These are phyloP conservation scores for Tortrix viridana DNA, from an alignment of 2,888 invertebrate species.

Conservation along the genomic window DNA sequence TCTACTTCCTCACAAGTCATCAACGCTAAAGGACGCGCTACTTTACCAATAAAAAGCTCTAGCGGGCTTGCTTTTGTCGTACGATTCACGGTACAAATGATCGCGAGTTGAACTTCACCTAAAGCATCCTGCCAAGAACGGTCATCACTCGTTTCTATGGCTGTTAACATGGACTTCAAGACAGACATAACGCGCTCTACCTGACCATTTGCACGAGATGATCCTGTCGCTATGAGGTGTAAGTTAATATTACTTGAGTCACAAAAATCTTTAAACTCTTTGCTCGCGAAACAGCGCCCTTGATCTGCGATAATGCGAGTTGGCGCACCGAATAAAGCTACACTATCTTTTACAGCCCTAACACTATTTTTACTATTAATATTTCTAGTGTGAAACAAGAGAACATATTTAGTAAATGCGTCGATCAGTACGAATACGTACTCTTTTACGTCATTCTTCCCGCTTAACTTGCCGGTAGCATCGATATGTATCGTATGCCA, in stretches of 20 bases:
- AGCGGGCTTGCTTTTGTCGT: not conserved
- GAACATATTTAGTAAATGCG: constrained; percentile 46
- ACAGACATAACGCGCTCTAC: not conserved
- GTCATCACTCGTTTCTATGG: not conserved
- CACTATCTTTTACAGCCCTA: no score
- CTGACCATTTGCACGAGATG: not conserved
- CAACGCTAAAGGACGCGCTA: not conserved
- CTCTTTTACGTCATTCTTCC: constrained; percentile 45
- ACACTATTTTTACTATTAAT: no score
- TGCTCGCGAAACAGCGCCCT: no score
- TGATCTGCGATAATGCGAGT: no score
- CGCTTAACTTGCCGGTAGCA: constrained; percentile 33
- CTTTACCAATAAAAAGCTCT: no score
- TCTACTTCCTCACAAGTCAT: not conserved
- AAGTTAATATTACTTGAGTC: no score
- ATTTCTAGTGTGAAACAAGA: constrained; percentile 38
- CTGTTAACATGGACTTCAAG: not conserved
- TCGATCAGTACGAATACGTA: constrained; percentile 49
- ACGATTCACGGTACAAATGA: not conserved
- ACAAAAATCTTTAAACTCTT: no score
- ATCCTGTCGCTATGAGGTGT: no score
- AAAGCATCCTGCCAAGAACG: not conserved
- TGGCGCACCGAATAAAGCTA: no score
- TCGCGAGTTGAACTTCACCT: not conserved
- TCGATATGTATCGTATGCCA: constrained; percentile 14